These are phyloP conservation scores for Sorex maritimensis DNA, from an alignment of 2,797 vertebrate species.

Conservation along the genomic window DNA sequence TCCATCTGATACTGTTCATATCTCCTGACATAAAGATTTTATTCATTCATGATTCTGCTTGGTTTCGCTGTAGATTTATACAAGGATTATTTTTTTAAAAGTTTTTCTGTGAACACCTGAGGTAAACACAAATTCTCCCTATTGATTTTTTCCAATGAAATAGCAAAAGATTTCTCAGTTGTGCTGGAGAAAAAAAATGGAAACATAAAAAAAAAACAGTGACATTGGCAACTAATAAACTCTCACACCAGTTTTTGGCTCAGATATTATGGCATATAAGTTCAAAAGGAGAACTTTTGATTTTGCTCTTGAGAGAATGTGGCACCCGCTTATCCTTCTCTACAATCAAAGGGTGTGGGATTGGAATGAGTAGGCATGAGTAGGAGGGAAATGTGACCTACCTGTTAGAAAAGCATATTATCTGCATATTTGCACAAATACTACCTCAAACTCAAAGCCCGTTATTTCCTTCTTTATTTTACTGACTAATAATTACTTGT, in stretches of 20 bases:
- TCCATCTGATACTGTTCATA: no score
- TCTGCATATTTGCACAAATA: neutral
- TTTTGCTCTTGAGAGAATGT: neutral
- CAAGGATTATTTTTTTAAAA: no score
- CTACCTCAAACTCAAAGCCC: neutral
- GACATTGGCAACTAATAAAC: neutral
- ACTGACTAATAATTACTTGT: neutral
- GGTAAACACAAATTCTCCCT: no score
- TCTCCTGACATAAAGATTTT: no score
- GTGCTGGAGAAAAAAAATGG: neutral
- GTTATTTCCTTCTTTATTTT: conserved; percentile 19
- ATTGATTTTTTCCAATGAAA: neutral
- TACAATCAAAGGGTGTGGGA: neutral
- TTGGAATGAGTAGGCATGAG: fast-evolving
- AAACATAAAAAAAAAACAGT: no score
- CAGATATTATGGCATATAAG: neutral
- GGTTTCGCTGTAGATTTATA: no score
- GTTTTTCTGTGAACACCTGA: no score
- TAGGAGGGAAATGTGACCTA: neutral
- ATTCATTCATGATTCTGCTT: no score
- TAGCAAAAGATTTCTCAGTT: neutral
- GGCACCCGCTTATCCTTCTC: neutral
- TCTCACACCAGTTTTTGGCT: neutral
- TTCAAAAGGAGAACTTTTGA: neutral
- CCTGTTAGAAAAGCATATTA: neutral